phyloP scores from a whole-genome alignment of 2,888 invertebrate genomes.

The Lycophotia porphyrea region DNA sequence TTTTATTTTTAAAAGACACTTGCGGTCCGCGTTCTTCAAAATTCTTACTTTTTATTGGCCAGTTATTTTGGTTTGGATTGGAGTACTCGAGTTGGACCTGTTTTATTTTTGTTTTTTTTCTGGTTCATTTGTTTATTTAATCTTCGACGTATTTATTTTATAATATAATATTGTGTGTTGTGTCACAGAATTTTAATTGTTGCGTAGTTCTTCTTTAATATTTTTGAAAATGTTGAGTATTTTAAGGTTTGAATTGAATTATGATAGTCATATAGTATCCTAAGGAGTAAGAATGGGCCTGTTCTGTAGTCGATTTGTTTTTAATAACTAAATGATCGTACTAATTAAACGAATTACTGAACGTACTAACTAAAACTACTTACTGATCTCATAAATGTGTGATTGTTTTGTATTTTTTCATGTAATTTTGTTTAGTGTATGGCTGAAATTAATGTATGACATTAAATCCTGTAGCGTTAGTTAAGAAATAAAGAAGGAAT shows the following conservation, averaged over 20 bases:
- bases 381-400: not conserved
- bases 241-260: not conserved
- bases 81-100: not conserved
- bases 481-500: slow-evolving; percentile 51
- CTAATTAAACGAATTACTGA: not conserved
- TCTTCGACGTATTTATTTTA: not conserved
- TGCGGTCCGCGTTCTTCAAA: slow-evolving; percentile 56
- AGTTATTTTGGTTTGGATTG: slow-evolving; percentile 54
- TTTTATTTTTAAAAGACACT: slow-evolving; percentile 67
- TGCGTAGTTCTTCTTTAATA: not conserved
- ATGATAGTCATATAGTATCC: not conserved
- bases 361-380: not conserved
- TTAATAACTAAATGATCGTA: not conserved
- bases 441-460: not conserved
- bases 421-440: not conserved
- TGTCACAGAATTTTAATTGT: not conserved
- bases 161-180: not conserved
- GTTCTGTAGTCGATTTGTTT: not conserved
- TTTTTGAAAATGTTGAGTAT: not conserved
- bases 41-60: slow-evolving; percentile 59
- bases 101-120: slow-evolving; percentile 4
- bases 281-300: not conserved
- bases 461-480: not conserved
- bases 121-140: not conserved
- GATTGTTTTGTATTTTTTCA: not conserved